Percentiles rank a stretch among this genome's conserved stretches.
Conservation (phyloP, 1,140 invertebrate genomes). For the Physella acuta region DNA sequence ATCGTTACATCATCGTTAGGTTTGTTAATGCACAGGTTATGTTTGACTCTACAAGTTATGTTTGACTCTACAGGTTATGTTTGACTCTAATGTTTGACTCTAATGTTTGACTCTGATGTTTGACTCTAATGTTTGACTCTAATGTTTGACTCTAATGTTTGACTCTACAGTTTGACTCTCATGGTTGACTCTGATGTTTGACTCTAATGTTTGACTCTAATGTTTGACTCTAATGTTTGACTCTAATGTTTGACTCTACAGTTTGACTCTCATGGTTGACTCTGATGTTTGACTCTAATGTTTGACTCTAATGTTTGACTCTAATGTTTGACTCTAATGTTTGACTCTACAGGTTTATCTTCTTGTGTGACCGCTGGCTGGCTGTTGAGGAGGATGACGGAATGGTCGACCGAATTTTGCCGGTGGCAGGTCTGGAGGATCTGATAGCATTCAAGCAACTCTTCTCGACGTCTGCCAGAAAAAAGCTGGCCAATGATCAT, state of each 20-base stretch:
- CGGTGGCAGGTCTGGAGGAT: constrained; percentile 57
- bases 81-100: neutral
- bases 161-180: neutral
- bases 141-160: too few relatives aligned
- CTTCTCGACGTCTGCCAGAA: constrained; percentile 57
- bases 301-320: too few relatives aligned
- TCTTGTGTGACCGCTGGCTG: constrained; percentile 57
- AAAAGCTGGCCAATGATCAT: constrained; percentile 60
- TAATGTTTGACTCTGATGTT: too few relatives aligned
- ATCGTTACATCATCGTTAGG: too few relatives aligned
- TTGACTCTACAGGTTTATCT: constrained; percentile 45
- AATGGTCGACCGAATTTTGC: constrained; percentile 58
- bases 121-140: too few relatives aligned
- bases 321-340: too few relatives aligned
- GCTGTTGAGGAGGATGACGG: constrained; percentile 60
- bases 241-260: constrained; percentile 28
- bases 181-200: neutral
- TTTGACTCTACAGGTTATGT: neutral
- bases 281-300: too few relatives aligned
- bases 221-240: too few relatives aligned
- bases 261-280: constrained; percentile 55
- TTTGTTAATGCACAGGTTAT: too few relatives aligned
- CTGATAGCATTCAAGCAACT: constrained; percentile 59
- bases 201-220: too few relatives aligned
- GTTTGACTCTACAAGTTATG: too few relatives aligned